Conservation (phyloP, 1,140 invertebrate species). For the Chironomus striatipennis region DNA sequence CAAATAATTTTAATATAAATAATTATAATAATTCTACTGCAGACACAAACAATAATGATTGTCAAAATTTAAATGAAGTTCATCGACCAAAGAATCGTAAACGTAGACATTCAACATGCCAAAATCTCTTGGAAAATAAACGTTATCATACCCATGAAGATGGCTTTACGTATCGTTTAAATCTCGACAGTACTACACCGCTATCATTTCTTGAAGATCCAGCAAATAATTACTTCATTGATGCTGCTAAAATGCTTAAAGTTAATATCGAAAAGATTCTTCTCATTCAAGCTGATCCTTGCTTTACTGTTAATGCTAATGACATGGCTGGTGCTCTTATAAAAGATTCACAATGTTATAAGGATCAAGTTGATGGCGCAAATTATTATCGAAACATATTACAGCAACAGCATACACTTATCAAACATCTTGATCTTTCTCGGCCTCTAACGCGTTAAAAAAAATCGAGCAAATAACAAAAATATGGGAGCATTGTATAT, state of each 20-base stretch:
- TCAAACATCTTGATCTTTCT: background rate
- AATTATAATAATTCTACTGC: background rate
- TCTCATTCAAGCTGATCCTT: background rate
- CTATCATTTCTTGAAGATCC: background rate
- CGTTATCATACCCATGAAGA: background rate
- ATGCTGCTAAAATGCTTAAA: conserved; percentile 9
- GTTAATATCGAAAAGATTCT: conserved; percentile 14
- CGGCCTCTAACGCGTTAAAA: background rate
- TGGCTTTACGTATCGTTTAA: background rate
- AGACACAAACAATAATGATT: conserved; percentile 15
- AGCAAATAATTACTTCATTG: background rate
- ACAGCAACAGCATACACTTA: background rate
- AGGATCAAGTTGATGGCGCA: background rate
- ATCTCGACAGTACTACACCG: background rate
- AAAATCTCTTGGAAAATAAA: conserved; percentile 26
- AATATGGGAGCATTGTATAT: background rate
- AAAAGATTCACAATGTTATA: background rate
- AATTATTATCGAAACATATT: conserved; percentile 18
- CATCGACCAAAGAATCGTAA: conserved; percentile 27
- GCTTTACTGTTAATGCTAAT: background rate
- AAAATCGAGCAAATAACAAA: background rate
- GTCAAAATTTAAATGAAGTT: conserved; percentile 22
- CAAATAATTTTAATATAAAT: background rate
- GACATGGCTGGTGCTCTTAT: too few species aligned
- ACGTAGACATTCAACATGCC: conserved; percentile 30